Evolutionary conservation across 2,888 invertebrate species (phyloP), one percentile per base, ranked within the genome.

Genomic region (Ceramica pisi): DNA sequence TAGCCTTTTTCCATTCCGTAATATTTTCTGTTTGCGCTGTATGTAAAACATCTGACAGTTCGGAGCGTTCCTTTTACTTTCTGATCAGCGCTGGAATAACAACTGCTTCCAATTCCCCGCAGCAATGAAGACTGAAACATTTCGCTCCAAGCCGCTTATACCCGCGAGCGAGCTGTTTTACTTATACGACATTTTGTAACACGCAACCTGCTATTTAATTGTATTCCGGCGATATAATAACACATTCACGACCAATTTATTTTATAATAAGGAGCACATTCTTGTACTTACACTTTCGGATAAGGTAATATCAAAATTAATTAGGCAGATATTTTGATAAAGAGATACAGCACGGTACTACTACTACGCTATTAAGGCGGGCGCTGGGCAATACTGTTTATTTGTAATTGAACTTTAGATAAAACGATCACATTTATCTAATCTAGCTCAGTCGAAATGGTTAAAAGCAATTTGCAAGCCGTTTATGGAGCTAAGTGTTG

Each of bases 361-460:
- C 16, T n/a, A 14, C 53, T 12, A 21, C 65, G 38, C 38, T 57
- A 21, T 57, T 55, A 53, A 53, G 56, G 56, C 62, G 26, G 48
- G 57, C 38, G 44, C 80, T 62, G 38, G 59, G 62, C 59, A 63
- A 38, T 53, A 31, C 71, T 66, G 67, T 74, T 74, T 83, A 75
- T 72, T 73, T 75, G 48, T 82, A 83, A 83, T 78, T 85, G 72
- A 83, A 67, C 73, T 69, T 59, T 67, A 80, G 83, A 85, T 85
- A 85, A 82, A 85, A 83, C 70, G 78, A 72, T 74, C 85, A 83
- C 73, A 75, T 80, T 83, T 76, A 82, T 83, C 83, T 83, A 71
- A 85, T 85, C 85, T 72, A 61, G 60, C 56, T 70, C 72, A 69
- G 72, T 78, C 69, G 61, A 80, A 85, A 71, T 67, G 65, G 71